These are phyloP conservation scores for Mesorhabditis belari DNA, from an alignment of 2,888 invertebrate genomes.

Conservation along the genomic window DNA sequence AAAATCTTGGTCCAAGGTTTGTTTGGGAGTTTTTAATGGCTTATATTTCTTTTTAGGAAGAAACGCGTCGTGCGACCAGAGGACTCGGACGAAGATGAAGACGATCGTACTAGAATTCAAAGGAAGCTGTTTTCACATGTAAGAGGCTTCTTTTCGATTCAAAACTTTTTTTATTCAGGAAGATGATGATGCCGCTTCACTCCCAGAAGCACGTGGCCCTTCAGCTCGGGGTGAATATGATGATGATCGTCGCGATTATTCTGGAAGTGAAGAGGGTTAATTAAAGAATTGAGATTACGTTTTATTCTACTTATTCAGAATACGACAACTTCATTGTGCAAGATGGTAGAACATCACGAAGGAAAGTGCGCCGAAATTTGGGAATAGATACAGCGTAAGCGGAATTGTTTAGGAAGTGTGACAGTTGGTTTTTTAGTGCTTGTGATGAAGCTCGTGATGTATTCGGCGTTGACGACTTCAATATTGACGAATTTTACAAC, in stretches of 20 bases:
- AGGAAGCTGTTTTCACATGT: constrained; percentile 53
- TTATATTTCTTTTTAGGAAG: too few species aligned
- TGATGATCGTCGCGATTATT: not conserved
- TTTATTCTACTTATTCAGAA: constrained; percentile 4
- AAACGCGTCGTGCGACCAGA: constrained; percentile 17
- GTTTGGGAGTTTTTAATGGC: not conserved
- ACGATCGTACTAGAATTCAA: constrained; percentile 42
- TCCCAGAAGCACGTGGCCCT: not conserved
- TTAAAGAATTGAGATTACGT: too few species aligned
- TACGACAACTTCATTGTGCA: constrained; percentile 92
- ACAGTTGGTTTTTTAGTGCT: constrained; percentile 27
- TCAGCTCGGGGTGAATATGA: not conserved
- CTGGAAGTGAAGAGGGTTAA: not conserved
- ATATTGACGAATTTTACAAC: constrained; percentile 57
- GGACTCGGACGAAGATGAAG: constrained; percentile 16
- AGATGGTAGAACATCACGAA: constrained; percentile 58
- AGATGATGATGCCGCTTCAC: constrained; percentile 4
- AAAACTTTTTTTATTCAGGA: not conserved
- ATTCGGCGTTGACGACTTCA: constrained; percentile 92
- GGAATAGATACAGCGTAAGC: not conserved
- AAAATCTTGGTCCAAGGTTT: constrained; percentile 5
- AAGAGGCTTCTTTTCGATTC: constrained; percentile 39
- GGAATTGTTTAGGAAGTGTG: not conserved
- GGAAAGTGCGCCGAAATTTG: constrained; percentile 9
- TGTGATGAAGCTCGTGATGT: constrained; percentile 84